Evolutionary conservation across 2,113 vertebrate species (phyloP), one percentile per base, ranked within the genome.

Genomic region (Serilophus lunatus): DNA sequence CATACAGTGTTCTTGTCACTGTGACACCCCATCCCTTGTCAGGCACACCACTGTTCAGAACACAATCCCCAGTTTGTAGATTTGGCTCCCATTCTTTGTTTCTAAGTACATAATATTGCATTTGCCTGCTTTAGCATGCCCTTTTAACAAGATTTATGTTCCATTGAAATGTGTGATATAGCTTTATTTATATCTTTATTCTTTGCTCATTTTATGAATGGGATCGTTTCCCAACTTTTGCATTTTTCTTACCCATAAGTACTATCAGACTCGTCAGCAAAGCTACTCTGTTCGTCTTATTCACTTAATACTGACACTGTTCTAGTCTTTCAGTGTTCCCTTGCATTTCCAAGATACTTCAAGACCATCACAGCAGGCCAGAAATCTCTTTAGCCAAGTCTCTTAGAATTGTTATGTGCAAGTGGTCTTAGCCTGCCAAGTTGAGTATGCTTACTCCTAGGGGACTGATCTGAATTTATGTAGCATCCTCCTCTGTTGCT

Each of bases 361-460:
- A 86, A 89, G 95, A 71, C n/a, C 57, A 69, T 93, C 95, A 86
- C 89, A 93, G 92, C 81, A 91, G 91, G 92, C 82, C 91, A 91
- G 80, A 81, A 76, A 23, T 84, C 42, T 63, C 56, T 90, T 72
- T 84, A 92, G 91, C 96, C 96, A 95, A 96, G 40, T 89, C 51
- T 84, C 54, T 91, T 68, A 60, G 80, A 93, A 91, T 75, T 85
- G 77, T 61, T 85, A 40, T 45, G 61, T 74, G 87, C 74, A 40
- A 95, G 81, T n/a, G 56, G 65, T 57, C 69, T 79, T 5, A 2
- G 69, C 49, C 53, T 97, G 96, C 83, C 95, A 95, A 95, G 56
- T 45, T 79, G 86, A 93, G 91, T 60, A 19, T 45, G 38, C 77
- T 92, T 61, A 28, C 47, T 97, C 95, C 88, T 94, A 86, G 44